Evolutionary conservation across 2,113 vertebrate species (phyloP).

Genomic region (Oryzias curvinotus): DNA sequence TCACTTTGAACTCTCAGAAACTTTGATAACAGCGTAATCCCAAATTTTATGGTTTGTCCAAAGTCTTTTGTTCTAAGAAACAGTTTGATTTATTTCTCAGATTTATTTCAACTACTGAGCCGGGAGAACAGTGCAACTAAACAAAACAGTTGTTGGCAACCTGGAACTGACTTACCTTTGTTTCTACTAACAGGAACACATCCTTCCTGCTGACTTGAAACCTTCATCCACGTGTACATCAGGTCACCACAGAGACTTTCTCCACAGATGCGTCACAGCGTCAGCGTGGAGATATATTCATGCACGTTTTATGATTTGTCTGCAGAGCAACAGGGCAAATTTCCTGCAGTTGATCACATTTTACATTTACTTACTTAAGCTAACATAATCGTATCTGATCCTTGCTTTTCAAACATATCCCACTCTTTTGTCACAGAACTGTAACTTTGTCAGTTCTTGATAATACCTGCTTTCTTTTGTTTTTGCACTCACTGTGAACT

Average conservation of each 20-base stretch:
- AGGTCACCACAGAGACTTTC: slow-evolving; percentile 29
- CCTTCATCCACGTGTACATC: slow-evolving; percentile 26
- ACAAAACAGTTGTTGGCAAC: too few relatives aligned
- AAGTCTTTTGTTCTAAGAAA: too few relatives aligned
- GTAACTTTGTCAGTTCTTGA: slow-evolving; percentile 1
- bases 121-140: too few relatives aligned
- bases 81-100: too few relatives aligned
- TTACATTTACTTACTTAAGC: slow-evolving; percentile 3
- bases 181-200: neutral
- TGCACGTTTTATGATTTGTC: neutral
- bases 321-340: neutral
- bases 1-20: too few relatives aligned
- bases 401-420: slow-evolving; percentile 5
- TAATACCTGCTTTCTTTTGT: slow-evolving; percentile 15
- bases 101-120: too few relatives aligned
- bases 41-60: too few relatives aligned
- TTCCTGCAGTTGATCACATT: slow-evolving; percentile 1
- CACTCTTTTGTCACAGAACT: slow-evolving; percentile 6
- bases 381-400: slow-evolving; percentile 8
- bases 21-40: too few relatives aligned
- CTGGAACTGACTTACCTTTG: too few relatives aligned
- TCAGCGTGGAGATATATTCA: neutral
- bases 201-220: slow-evolving; percentile 60
- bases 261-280: slow-evolving; percentile 2
- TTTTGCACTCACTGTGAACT: slow-evolving; percentile 7